A percentile compares a stretch with the other conserved stretches of the same genome.
These are phyloP conservation scores for Rutilus rutilus DNA, from an alignment of 2,113 vertebrate genomes.

Conservation along the genomic window DNA sequence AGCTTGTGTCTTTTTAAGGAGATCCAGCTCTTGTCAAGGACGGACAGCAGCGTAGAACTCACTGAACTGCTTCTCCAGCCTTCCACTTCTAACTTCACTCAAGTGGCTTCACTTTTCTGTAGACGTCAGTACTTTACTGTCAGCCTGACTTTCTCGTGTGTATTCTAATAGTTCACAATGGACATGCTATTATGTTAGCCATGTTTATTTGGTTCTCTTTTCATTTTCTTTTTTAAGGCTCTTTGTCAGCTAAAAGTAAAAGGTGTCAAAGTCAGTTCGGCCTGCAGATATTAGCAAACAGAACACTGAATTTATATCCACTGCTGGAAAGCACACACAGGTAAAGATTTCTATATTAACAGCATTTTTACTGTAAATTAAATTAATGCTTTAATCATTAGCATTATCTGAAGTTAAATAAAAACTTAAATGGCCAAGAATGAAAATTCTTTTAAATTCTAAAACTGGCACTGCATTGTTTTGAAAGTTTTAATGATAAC, in stretches of 20 bases:
- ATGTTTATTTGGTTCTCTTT: constrained; percentile 10
- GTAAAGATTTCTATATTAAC: constrained; percentile 64
- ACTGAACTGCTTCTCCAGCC: constrained; percentile 82
- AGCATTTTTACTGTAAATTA: not conserved
- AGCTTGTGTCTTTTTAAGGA: constrained; percentile 73
- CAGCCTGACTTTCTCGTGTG: not conserved
- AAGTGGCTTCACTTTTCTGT: constrained; percentile 87
- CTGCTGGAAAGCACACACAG: constrained; percentile 78
- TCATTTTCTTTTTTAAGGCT: constrained; percentile 63
- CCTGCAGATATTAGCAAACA: constrained; percentile 69
- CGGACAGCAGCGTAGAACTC: constrained; percentile 79
- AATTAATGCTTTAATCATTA: not conserved
- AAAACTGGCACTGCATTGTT: not conserved
- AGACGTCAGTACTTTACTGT: constrained; percentile 75
- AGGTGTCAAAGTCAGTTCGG: constrained; percentile 71
- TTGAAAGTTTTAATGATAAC: not conserved
- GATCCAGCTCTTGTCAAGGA: constrained; percentile 80
- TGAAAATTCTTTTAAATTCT: no score
- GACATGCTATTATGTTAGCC: not conserved
- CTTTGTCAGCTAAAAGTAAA: constrained; percentile 69
- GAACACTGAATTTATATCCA: constrained; percentile 77
- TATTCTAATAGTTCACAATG: not conserved
- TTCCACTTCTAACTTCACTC: constrained; percentile 86
- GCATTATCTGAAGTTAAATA: not conserved
- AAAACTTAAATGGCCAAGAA: no score